Evolutionary conservation across 2,113 vertebrate genomes (phyloP).

Genomic region (Phainopepla nitens): DNA sequence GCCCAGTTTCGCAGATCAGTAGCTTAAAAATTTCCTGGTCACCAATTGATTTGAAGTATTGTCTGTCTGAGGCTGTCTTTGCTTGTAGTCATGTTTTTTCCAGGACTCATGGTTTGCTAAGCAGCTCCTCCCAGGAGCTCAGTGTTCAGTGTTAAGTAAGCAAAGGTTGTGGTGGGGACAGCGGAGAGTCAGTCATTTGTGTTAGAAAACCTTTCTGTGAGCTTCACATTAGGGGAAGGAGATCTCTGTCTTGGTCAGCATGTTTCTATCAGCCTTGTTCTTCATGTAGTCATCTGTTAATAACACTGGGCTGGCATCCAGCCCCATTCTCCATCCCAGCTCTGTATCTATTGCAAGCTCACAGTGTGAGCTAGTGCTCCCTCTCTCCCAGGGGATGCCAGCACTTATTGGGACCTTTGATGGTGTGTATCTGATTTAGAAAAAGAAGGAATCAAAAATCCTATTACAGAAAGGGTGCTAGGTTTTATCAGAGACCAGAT

Average conservation of each 20-base stretch:
- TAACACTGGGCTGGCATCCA: neutral
- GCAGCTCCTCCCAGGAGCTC: neutral
- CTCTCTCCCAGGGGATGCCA: neutral
- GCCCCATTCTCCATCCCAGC: neutral
- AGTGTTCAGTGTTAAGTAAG: neutral
- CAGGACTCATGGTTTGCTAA: neutral
- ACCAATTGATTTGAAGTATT: neutral
- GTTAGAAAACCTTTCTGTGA: neutral
- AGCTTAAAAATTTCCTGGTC: neutral
- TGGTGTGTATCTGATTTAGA: neutral
- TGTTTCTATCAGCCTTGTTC: neutral
- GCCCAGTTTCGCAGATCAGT: neutral
- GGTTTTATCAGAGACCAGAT: neutral
- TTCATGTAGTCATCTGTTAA: neutral
- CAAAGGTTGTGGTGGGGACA: neutral
- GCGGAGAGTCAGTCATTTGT: neutral
- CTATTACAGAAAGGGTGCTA: neutral
- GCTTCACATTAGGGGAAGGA: neutral
- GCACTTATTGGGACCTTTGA: neutral
- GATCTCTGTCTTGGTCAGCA: neutral
- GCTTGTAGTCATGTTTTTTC: neutral
- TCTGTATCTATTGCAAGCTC: neutral
- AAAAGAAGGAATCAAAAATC: neutral
- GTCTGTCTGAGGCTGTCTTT: neutral
- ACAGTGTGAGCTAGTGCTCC: neutral